Conservation (phyloP, 2,113 vertebrate genomes). For the Ailurus styani region DNA sequence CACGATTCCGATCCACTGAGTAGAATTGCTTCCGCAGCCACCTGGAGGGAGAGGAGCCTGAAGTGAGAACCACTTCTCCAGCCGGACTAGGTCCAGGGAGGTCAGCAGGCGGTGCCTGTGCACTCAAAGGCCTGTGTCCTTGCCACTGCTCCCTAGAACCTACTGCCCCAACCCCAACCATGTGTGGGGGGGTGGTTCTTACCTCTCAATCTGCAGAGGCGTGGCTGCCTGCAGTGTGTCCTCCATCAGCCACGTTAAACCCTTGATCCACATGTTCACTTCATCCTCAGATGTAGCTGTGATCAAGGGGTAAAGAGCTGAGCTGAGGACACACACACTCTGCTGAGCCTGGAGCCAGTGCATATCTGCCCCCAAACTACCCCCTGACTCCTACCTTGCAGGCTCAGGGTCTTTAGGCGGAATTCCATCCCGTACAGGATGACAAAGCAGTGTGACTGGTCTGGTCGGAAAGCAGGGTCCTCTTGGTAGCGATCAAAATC, state of each 20-base stretch:
- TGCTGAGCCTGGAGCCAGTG: background rate
- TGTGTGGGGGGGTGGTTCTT: background rate
- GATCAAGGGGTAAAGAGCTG: background rate
- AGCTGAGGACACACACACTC: background rate
- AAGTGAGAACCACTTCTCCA: background rate
- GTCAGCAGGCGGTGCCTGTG: background rate
- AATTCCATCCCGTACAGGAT: conserved; percentile 97
- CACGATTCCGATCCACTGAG: conserved; percentile 92
- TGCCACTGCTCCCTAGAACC: background rate
- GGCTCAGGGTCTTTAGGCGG: conserved; percentile 95
- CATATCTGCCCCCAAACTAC: background rate
- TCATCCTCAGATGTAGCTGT: conserved; percentile 96
- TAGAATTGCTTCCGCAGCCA: conserved; percentile 99
- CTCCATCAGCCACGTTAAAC: conserved; percentile 92
- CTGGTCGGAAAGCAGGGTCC: conserved; percentile 88
- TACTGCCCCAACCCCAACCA: background rate
- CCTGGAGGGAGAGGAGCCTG: conserved; percentile 75
- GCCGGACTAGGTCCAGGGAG: background rate
- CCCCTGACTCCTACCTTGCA: conserved; percentile 86
- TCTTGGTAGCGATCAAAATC: conserved; percentile 98
- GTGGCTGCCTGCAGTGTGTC: conserved; percentile 94
- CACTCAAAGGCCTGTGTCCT: background rate
- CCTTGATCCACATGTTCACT: conserved; percentile 98
- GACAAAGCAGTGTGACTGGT: conserved; percentile 94
- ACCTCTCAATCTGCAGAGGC: conserved; percentile 97